Evolutionary conservation across 2,888 invertebrate species (phyloP), one percentile per base, ranked within the genome.

Genomic region (Troides oblongomaculatus): DNA sequence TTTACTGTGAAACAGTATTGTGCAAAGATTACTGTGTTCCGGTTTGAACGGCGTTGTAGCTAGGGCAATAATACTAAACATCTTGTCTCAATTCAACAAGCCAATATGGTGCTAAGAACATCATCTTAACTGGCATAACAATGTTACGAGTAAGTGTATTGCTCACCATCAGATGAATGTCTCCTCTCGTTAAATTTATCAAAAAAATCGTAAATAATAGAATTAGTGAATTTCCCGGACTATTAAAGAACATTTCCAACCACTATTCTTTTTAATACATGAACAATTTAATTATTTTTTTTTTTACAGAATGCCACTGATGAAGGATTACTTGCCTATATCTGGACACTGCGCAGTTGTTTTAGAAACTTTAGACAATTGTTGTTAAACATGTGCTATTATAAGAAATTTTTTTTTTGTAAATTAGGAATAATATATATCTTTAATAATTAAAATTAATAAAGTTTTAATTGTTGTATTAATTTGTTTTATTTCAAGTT

Each of bases 301-400:
- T 66, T 53, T 61, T 86, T 85, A 17, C 84, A 88, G 89, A 36
- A 70, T 70, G 8, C 69, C 62, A 7, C 72, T 79, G 12, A 50
- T 64, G 25, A 88, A 87, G 74, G 68, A 71, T 50, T 74, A 70
- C 3, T 72, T 89, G 2, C 70, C 72, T 4, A 72, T 89, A 59
- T 74, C 85, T 0, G 80, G 77, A 3, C 79, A 88, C 73, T 87
- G 88, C 60, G 86, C 87, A 0, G 66, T 87, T 0, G 82, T 84
- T 1, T 73, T 89, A 36, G 73, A 77, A 64, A 76, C 79, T 14
- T 21, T 75, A 5, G 58, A 68, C n/a, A 74, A 72, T 39, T 81
- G 73, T 68, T 73, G 74, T 67, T 72, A 68, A 72, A 36, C 14
- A n/a, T 39, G 14, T 67, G 2, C 18, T 39, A 36, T n/a, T 57